phyloP scores from a whole-genome alignment of 2,888 invertebrate genomes.

The Platycheirus rosarum region DNA sequence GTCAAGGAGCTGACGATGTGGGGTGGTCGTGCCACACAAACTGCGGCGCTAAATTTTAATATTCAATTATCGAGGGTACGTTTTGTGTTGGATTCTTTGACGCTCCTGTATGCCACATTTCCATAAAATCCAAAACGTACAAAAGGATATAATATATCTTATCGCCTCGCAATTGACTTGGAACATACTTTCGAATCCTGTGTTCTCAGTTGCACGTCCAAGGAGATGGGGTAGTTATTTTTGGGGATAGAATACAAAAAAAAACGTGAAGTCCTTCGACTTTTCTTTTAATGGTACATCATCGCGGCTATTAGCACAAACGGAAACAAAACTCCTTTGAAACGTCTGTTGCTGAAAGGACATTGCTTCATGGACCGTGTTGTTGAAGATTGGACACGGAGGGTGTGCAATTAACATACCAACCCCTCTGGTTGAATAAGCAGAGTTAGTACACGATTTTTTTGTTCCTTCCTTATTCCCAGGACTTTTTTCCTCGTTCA shows the following conservation, averaged over 20 bases:
- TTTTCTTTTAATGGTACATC: slow-evolving; percentile 44
- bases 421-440: slow-evolving; percentile 38
- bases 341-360: slow-evolving; percentile 70
- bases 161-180: slow-evolving; percentile 19
- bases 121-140: slow-evolving; percentile 34
- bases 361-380: slow-evolving; percentile 59
- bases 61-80: slow-evolving; percentile 73
- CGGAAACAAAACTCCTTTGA: slow-evolving; percentile 45
- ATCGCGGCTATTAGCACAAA: slow-evolving; percentile 45
- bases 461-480: slow-evolving; percentile 1
- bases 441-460: slow-evolving; percentile 22
- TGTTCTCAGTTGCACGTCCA: slow-evolving; percentile 22
- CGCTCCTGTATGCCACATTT: slow-evolving; percentile 28
- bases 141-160: slow-evolving; percentile 54
- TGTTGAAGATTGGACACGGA: slow-evolving; percentile 69
- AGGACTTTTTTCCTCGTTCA: slow-evolving; percentile 40
- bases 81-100: slow-evolving; percentile 61
- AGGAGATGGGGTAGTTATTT: neutral
- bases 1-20: too few relatives aligned
- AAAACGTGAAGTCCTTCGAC: slow-evolving; percentile 22
- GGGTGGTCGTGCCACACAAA: neutral
- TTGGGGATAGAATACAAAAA: slow-evolving; percentile 12
- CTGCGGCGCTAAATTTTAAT: slow-evolving; percentile 66
- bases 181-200: slow-evolving; percentile 52
- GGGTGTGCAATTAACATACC: slow-evolving; percentile 71